A percentile compares a stretch with the other conserved stretches of the same genome.
phyloP scores from a whole-genome alignment of 2,888 invertebrate species.

The Hypselothyrea guttata region DNA sequence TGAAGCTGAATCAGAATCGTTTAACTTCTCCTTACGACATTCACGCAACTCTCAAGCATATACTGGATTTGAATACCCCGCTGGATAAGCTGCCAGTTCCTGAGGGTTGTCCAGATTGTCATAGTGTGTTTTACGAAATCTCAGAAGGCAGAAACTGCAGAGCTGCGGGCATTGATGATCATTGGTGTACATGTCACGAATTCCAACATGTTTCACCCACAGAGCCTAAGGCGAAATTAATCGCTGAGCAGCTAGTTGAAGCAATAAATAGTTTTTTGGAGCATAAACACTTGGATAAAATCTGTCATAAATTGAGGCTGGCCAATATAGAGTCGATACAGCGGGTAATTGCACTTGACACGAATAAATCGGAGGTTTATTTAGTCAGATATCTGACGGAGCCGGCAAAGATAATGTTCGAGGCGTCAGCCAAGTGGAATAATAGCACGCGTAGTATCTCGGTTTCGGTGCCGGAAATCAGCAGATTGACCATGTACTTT shows the following conservation, averaged over 20 bases:
- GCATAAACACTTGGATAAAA: slow-evolving; percentile 30
- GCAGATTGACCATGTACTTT: slow-evolving; percentile 25
- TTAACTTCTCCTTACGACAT: slow-evolving; percentile 82
- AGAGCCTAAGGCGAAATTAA: slow-evolving; percentile 4
- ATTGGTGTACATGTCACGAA: slow-evolving; percentile 88
- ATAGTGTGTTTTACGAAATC: slow-evolving; percentile 85
- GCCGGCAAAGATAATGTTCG: slow-evolving; percentile 16
- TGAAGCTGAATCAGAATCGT: slow-evolving; percentile 85
- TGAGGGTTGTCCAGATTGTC: slow-evolving; percentile 85
- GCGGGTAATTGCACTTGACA: not conserved
- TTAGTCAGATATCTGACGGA: slow-evolving; percentile 26
- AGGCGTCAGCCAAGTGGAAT: slow-evolving; percentile 31
- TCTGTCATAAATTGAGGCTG: slow-evolving; percentile 49
- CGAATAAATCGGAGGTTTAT: not conserved
- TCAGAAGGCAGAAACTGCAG: slow-evolving; percentile 86
- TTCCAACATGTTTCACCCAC: not conserved
- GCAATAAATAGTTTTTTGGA: slow-evolving; percentile 63
- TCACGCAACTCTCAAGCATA: slow-evolving; percentile 45
- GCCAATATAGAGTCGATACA: slow-evolving; percentile 14
- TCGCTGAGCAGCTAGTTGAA: slow-evolving; percentile 48
- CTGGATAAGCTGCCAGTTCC: slow-evolving; percentile 32
- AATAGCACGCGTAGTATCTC: slow-evolving; percentile 23
- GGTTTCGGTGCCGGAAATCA: slow-evolving; percentile 25
- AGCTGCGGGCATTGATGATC: slow-evolving; percentile 86
- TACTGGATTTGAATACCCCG: slow-evolving; percentile 42